Conservation (phyloP, 53 echinoderm and acorn worm species). For the Echinarachnius parma region DNA sequence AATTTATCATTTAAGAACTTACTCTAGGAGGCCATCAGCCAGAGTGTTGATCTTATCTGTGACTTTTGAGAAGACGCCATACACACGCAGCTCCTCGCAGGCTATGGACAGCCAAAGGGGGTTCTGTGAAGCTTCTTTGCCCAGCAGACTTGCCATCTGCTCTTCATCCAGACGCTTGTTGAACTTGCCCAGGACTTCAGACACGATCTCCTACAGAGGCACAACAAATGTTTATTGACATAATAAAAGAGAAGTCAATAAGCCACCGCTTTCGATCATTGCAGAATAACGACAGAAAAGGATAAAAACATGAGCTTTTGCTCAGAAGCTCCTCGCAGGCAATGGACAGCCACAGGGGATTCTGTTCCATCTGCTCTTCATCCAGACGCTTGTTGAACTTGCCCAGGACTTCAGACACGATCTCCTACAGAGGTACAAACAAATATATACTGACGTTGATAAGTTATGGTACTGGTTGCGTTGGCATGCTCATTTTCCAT, state of each 20-base stretch:
- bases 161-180: constrained; percentile 85
- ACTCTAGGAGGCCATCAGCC: constrained; percentile 81
- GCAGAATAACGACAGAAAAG: no score
- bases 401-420: not conserved
- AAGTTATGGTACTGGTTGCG: no score
- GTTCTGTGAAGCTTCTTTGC: constrained; percentile 90
- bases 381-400: not conserved
- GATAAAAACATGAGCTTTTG: no score
- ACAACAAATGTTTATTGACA: not conserved
- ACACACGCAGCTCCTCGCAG: constrained; percentile 91
- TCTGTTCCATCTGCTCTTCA: constrained; percentile 32
- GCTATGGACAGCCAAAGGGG: constrained; percentile 94
- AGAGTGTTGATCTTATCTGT: constrained; percentile 80
- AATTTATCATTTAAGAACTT: constrained; percentile 26
- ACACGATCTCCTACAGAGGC: constrained; percentile 75
- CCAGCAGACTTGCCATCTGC: constrained; percentile 81
- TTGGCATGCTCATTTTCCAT: no score
- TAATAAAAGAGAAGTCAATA: not conserved
- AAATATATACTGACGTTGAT: no score
- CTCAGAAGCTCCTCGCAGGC: constrained; percentile 93
- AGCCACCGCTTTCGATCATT: no score
- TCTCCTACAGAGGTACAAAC: not conserved
- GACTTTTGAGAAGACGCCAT: constrained; percentile 77
- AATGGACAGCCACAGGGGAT: constrained; percentile 92
- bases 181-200: constrained; percentile 74